A percentile compares a stretch with the other conserved stretches of the same genome.
Conservation (phyloP, 2,797 vertebrate species). For the Tachyglossus aculeatus region DNA sequence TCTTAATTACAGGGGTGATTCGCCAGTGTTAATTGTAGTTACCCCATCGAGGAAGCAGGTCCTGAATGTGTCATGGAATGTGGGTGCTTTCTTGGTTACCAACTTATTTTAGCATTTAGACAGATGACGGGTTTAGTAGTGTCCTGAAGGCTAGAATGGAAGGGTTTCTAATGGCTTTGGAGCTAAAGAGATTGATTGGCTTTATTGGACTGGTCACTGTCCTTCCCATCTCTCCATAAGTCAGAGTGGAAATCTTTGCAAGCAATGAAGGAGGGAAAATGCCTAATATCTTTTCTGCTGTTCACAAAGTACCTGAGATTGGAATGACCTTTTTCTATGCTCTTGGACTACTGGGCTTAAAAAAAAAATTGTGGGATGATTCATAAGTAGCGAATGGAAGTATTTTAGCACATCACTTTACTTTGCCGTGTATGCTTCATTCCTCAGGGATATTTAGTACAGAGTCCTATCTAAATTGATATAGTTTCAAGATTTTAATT, state of each 20-base stretch:
- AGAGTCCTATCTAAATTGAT: slow-evolving; percentile 53
- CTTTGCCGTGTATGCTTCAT: background rate
- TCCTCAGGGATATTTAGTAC: slow-evolving; percentile 30
- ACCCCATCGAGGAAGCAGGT: no score
- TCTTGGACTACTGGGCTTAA: no score
- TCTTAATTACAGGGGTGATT: no score
- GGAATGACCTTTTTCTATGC: no score
- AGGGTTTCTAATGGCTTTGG: background rate
- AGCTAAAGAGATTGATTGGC: background rate
- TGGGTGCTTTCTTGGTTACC: no score
- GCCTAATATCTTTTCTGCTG: background rate
- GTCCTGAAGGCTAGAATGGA: background rate
- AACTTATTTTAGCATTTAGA: background rate
- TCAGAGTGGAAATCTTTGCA: background rate
- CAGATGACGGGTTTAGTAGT: background rate
- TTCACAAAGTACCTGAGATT: background rate
- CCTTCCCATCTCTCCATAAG: background rate
- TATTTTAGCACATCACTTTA: background rate
- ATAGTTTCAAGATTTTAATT: slow-evolving; percentile 52
- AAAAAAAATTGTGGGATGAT: no score
- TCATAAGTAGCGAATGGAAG: background rate
- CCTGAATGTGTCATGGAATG: no score
- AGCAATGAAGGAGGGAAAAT: background rate
- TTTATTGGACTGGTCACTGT: background rate
- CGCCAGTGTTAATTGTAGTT: no score